Evolutionary conservation across 2,797 vertebrate genomes (phyloP).

Genomic region (Benthosema pterotum): DNA sequence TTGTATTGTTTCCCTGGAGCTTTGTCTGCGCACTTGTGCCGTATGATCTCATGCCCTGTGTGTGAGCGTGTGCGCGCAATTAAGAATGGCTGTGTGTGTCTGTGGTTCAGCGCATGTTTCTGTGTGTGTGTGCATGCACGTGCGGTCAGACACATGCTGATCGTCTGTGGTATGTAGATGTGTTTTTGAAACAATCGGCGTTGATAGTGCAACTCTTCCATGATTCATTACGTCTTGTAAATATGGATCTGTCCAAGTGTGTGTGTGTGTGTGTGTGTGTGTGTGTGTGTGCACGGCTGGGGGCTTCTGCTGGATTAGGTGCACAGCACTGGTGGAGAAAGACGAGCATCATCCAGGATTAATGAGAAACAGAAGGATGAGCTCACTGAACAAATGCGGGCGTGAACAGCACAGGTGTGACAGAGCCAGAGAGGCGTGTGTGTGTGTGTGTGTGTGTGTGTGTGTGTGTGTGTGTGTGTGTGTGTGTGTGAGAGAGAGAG

Average conservation of each 20-base stretch:
- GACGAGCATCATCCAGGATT: slow-evolving; percentile 78
- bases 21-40: too few species aligned
- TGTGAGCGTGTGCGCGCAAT: too few species aligned
- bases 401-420: slow-evolving; percentile 46
- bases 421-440: slow-evolving; percentile 17
- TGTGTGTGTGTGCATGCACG: too few species aligned
- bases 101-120: too few species aligned
- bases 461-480: not conserved
- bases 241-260: slow-evolving; percentile 6
- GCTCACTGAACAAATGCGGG: slow-evolving; percentile 77
- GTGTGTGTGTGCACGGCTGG: slow-evolving; percentile 40
- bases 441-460: not conserved
- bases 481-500: not conserved
- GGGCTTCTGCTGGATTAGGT: slow-evolving; percentile 75
- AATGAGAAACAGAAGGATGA: slow-evolving; percentile 75
- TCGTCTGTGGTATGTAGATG: too few species aligned
- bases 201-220: too few species aligned
- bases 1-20: not conserved
- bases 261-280: slow-evolving; percentile 32
- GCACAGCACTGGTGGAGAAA: slow-evolving; percentile 69
- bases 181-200: too few species aligned
- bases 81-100: too few species aligned
- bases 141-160: too few species aligned
- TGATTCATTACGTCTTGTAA: too few species aligned
- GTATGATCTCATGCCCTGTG: too few species aligned